phyloP scores from a whole-genome alignment of 2,113 vertebrate species.

The Calyptomena viridis region DNA sequence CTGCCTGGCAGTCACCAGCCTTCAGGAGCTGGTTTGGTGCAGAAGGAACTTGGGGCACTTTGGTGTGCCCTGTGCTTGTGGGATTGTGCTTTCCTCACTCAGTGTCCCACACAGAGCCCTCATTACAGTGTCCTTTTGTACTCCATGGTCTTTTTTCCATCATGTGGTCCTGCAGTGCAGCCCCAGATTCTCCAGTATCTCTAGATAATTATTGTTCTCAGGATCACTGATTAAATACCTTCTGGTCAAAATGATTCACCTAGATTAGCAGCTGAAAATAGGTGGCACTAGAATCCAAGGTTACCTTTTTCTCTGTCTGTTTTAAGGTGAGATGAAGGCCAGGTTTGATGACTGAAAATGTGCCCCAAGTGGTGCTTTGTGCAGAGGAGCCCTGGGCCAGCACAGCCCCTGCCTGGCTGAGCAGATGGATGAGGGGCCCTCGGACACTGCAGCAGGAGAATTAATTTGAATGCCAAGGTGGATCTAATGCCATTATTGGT shows the following conservation, averaged over 20 bases:
- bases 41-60: neutral
- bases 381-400: neutral
- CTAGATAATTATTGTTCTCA: neutral
- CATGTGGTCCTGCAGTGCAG: neutral
- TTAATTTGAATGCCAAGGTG: neutral
- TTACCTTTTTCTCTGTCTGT: neutral
- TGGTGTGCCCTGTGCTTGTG: neutral
- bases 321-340: neutral
- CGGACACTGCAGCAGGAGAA: rapidly evolving
- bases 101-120: neutral
- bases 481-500: neutral
- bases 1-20: neutral
- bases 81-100: neutral
- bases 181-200: neutral
- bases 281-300: neutral
- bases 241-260: neutral
- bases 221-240: neutral
- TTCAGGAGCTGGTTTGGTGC: neutral
- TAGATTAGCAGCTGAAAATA: neutral
- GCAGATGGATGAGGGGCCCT: neutral
- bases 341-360: neutral
- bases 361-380: neutral
- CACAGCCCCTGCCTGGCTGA: neutral
- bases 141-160: neutral
- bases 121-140: neutral